Evolutionary conservation across 2,888 invertebrate species (phyloP), one percentile per base, ranked within the genome.

Genomic region (Conchocele bisecta): DNA sequence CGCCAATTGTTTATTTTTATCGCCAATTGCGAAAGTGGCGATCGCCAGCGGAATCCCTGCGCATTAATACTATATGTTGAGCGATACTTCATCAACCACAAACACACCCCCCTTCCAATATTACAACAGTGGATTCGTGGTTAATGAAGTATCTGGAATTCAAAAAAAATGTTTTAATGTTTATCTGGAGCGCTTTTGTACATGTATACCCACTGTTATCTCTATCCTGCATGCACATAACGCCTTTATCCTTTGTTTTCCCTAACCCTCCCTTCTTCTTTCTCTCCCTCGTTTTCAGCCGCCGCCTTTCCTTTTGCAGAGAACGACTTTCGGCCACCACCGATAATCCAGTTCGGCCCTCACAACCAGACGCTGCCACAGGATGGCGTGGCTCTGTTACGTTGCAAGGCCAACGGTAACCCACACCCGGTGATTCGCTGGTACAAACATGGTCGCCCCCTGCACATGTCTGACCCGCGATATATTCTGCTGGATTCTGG

Each of bases 281-380:
- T 68, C 54, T 65, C 65, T 69, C 61, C 33, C 70, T 53, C 59
- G 29, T 71, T 74, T 75, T 75, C 75, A 71, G 71, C 53, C n/a
- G 57, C 42, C 71, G 75, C 67, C 58, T 64, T 71, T 71, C 54
- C 66, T 33, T 60, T 76, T 77, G 35, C 83, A 89, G 89, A 89
- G 50, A 82, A 86, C 53, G 90, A 91, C 74, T 80, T 86, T n/a
- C 81, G 91, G 48, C 89, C 90, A 4, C 97, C 97, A 15, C 97
- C 97, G 48, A 95, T 97, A 82, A 96, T 97, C 84, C 94, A 95
- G 90, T 93, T 96, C 76, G 96, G 96, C 1, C 96, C 97, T 6
- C 94, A 95, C 70, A 97, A 97, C 92, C 97, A 96, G 92, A 97
- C 97, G 0, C 91, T 97, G 41, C 95, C 96, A 17, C 91, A 95